Evolutionary conservation across 2,113 vertebrate species (phyloP), one percentile per base, ranked within the genome.

Genomic region (Actinemys pallida): DNA sequence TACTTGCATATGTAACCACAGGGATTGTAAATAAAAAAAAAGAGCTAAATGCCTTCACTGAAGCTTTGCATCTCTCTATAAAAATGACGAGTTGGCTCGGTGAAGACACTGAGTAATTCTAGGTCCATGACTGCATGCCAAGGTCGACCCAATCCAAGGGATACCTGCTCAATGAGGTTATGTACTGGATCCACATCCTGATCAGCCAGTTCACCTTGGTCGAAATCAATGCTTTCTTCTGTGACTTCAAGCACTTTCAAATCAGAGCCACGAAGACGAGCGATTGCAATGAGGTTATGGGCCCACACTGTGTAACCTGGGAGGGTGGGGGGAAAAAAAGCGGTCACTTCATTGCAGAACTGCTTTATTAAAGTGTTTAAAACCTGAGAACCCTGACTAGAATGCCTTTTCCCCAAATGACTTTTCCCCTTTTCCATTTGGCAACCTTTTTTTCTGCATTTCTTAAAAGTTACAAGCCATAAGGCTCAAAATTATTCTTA

Each of bases 161-260:
- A 99, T 47, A 99, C 99, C 98, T 99, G 99, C 97, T 99, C 99
- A 94, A 99, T 99, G 95, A 99, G 99, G 97, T 99, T 99, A 95
- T 99, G 99, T 84, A 99, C 98, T 22, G 99, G 99, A 98, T 99
- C 99, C 82, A 99, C 99, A 90, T 99, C 99, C 96, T 99, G 98
- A 98, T 98, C 99, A 82, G 99, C 97, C 39, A 99, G 98, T 98
- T 99, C 99, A 96, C 99, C 99, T 81, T 99, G 99, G 97, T 99
- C 99, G 19, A 99, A 99, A 98, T 99, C 99, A 97, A 99, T 99
- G 98, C 99, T 99, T 98, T 99, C 99, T 97, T 99, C 99, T 0
- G 99, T 99, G 97, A 99, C 99, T 49, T 99, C 99, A 90, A 99
- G 98, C 89, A 99, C 98, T 94, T 99, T 99, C 50, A 99, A 98